Percentiles rank a stretch among this genome's conserved stretches.
These are phyloP conservation scores for Notarius quadriscutis DNA, from an alignment of 2,113 vertebrate genomes.

Conservation along the genomic window DNA sequence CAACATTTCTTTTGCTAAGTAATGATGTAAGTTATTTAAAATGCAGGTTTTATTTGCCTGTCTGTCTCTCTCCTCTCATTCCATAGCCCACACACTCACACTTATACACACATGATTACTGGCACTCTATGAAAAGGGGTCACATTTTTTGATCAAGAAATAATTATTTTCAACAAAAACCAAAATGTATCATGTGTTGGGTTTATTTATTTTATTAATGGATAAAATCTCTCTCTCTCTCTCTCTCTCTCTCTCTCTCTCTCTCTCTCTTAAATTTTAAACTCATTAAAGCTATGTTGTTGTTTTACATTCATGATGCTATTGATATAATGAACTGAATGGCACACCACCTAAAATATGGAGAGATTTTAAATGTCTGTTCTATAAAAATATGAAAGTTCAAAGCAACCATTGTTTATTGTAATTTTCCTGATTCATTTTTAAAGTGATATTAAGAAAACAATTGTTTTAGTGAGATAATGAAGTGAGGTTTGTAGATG, in stretches of 20 bases:
- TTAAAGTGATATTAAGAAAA: background rate
- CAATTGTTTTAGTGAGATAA: background rate
- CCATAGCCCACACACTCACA: too few species aligned
- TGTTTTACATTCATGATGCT: background rate
- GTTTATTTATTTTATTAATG: too few species aligned
- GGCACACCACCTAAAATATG: background rate
- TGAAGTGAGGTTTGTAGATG: background rate
- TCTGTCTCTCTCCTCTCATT: too few species aligned
- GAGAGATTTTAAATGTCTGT: background rate
- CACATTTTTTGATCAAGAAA: too few species aligned
- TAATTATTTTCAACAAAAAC: too few species aligned
- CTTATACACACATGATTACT: too few species aligned
- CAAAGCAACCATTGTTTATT: background rate
- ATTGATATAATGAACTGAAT: background rate
- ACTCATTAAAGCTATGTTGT: background rate
- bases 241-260: background rate
- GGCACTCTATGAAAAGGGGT: too few species aligned
- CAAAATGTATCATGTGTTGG: too few species aligned
- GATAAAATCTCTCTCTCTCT: background rate
- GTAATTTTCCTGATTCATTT: background rate
- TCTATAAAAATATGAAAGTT: background rate
- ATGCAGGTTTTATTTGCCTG: background rate
- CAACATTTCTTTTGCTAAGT: background rate
- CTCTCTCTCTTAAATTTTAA: too few species aligned
- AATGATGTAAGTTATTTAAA: conserved; percentile 17